Conservation (phyloP, 2,888 invertebrate species). For the Amphipoea oculea region DNA sequence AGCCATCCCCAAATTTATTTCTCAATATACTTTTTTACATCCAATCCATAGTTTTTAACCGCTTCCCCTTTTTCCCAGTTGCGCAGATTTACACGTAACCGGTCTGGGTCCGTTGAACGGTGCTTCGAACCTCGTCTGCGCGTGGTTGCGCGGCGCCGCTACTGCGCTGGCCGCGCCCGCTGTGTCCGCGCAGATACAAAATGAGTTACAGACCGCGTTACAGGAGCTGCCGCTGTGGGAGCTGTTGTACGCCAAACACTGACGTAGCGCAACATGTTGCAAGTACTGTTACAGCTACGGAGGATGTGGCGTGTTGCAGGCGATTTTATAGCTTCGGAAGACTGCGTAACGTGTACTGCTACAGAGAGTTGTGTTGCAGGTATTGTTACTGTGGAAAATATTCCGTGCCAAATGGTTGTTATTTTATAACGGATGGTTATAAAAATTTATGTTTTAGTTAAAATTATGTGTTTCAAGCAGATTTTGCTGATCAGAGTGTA, state of each 20-base stretch:
- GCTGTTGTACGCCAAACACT: conserved; percentile 76
- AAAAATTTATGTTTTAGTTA: background rate
- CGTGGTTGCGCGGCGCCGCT: conserved; percentile 75
- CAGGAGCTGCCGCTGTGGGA: conserved; percentile 83
- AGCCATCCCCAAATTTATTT: background rate
- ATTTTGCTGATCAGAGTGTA: background rate
- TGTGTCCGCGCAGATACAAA: conserved; percentile 76
- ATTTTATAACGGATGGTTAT: background rate
- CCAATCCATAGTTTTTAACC: background rate
- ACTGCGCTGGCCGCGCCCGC: conserved; percentile 81
- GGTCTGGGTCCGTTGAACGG: conserved; percentile 85
- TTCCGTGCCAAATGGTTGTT: conserved; percentile 47
- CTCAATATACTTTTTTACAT: background rate
- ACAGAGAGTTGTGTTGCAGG: background rate
- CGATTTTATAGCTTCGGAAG: background rate
- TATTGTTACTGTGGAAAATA: conserved; percentile 7
- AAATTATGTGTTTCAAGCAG: conserved; percentile 1
- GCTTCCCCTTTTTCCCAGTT: conserved; percentile 67
- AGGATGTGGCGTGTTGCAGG: conserved; percentile 5
- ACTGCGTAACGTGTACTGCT: background rate
- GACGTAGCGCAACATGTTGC: conserved; percentile 26
- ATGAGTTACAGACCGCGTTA: conserved; percentile 81
- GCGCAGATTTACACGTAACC: conserved; percentile 86
- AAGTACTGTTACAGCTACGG: background rate
- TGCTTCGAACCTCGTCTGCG: conserved; percentile 64